Evolutionary conservation across 2,113 vertebrate species (phyloP), one percentile per base, ranked within the genome.

Genomic region (Epinephelus fuscoguttatus): DNA sequence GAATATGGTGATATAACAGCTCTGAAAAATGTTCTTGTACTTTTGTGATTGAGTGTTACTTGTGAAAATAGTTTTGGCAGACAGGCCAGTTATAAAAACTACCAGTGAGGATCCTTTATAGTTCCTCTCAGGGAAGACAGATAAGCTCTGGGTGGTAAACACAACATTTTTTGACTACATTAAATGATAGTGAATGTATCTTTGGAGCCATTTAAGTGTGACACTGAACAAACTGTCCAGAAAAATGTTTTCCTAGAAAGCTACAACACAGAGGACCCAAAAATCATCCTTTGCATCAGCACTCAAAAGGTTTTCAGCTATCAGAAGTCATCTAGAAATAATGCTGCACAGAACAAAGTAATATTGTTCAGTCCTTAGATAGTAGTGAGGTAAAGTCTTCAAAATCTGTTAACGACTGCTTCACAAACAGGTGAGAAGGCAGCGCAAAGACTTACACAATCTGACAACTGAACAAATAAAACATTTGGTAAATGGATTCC

Each of bases 401-500:
- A n/a, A 12, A 4, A 23, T 37, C n/a, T 23, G 19, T 59, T 59
- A 62, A 14, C 21, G 1, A 66, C 64, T 33, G 52, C 25, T 52
- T 80, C 30, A 15, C 59, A 69, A 68, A n/a, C 76, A 70, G 12
- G 69, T 66, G 67, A 71, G 21, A 37, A 27, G 45, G 17, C 53
- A 30, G 25, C 13, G 66, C 47, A 52, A 66, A 61, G 12, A 9
- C 25, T 49, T 49, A 33, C 13, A 71, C 72, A 78, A 78, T 30
- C 57, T 19, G 63, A 82, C 56, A 78, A 45, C 50, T 25, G 50
- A 82, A 74, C 52, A 86, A 78, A 55, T 71, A 49, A 77, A 52
- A 66, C 23, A 77, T 62, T 69, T 12, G 2, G 21, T 8, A 62
- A 77, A 86, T 4, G 0, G 52, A 59, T 78, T 70, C 45, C 60